Evolutionary conservation across 2,113 vertebrate genomes (phyloP).

Genomic region (Chelonoidis abingdonii): DNA sequence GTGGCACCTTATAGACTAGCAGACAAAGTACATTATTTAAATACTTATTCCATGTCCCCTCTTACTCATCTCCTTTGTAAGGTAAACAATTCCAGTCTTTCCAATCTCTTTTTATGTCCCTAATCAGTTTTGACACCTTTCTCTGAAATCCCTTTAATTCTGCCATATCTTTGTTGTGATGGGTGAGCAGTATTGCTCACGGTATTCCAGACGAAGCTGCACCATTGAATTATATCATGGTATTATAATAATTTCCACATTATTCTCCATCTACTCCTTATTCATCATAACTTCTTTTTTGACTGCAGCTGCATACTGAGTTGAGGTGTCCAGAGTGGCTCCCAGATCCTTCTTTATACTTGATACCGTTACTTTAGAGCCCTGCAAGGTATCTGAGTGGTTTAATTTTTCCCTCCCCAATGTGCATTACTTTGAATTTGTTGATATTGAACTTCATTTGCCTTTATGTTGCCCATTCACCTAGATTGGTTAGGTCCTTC

Average conservation of each 20-base stretch:
- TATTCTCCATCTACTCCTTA: neutral
- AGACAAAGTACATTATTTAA: neutral
- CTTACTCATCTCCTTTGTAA: fast-evolving
- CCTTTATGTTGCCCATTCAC: neutral
- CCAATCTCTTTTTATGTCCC: neutral
- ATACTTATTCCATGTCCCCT: neutral
- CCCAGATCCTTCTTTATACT: neutral
- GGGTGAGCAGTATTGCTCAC: neutral
- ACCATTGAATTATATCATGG: neutral
- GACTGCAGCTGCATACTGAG: neutral
- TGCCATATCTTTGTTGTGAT: neutral
- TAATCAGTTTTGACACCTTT: neutral
- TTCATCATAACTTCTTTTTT: neutral
- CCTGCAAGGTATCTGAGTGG: neutral
- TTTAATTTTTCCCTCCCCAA: neutral
- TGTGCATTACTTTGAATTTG: neutral
- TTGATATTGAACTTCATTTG: slow-evolving; percentile 34
- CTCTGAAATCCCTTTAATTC: neutral
- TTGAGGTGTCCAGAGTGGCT: neutral
- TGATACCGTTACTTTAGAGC: neutral
- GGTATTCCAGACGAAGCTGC: neutral
- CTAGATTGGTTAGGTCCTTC: neutral
- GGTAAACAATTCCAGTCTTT: neutral
- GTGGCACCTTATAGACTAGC: no score
- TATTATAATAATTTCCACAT: neutral